Base-by-base conservation (phyloP, 2,797 vertebrate genomes). In the Lacerta bilineata region DNA sequence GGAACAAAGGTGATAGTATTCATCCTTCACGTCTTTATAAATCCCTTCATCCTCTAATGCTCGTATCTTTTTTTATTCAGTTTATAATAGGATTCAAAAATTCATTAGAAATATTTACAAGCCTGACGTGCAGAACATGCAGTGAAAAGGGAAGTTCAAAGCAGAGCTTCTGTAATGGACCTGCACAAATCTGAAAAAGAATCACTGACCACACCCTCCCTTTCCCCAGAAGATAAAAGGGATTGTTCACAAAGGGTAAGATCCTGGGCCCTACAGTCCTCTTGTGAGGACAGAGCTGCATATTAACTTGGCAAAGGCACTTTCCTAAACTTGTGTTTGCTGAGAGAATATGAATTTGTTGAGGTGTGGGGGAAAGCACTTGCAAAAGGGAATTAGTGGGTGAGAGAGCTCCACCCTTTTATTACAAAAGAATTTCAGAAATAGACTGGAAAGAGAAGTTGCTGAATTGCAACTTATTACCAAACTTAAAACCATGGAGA, bases 71-170 rank as follows among this genome's bases (percentile, higher is more conserved):
- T 66, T 77, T 77, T 59, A 72, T 39, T 72, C 33, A 18, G 72
- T n/a, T 1, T 36, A 80, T 72, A 87, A 66, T 79, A 50, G 46
- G 61, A 86, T 59, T 72, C n/a, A 71, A 80, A 55, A 72, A 72
- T 59, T 80, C 46, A 87, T 80, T 80, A 87, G 77, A 80, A 59
- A 87, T 80, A 80, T 59, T 80, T 80, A 41, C 43, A 72, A 69
- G n/a, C n/a, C 66, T 29, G n/a, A 29, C 55, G 15, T 5, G 9
- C 25, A 59, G 41, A 80, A 41, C 25, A 8, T 55, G 36, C 64
- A 29, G 64, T 33, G 43, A 85, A 77, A 46, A 76, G 13, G 33
- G 72, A 85, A 39, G 25, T 64, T 64, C 66, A 80, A 39, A 61
- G 8, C 25, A 87, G 17, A 69, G 29, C 23, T 39, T 71, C 43